Base-by-base conservation (phyloP, 2,797 vertebrate species). In the Tokudaia muenninki region DNA sequence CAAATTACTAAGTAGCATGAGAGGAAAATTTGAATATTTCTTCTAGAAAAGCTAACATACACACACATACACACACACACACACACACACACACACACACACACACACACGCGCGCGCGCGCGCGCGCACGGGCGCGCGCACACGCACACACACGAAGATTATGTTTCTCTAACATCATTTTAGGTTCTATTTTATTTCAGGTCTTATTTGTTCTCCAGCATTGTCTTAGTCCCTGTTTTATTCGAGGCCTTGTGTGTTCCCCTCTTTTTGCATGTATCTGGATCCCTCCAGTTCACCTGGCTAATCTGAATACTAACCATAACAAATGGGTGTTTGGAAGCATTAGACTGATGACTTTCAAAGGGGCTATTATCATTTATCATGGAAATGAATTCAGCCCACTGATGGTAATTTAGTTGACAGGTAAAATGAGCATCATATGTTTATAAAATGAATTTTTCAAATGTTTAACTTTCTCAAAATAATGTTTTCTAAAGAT, bases 261-360 rank as follows among this genome's bases (percentile, higher is more conserved):
- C 34, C 34, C 41, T 79, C 57, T 77, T 41, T 44, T 19, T 72
- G 47, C 4, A 59, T 94, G 96, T 97, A 55, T 92, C 88, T 79
- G 88, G 10, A 78, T 86, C n/a, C 12, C 65, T 87, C 82, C 31
- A 10, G 75, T 84, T 98, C 94, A 92, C 47, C 92, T 95, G 59
- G 83, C 92, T 96, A 95, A 97, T 98, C 90, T 95, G 95, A 97
- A 97, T 94, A 94, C 80, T 97, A 96, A 97, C 83, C 94, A 96
- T 96, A 94, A 97, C 83, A 97, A 95, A 96, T 97, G 94, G 97
- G 90, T 97, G 91, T 94, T 97, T 94, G 92, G 67, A 97, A 97
- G 92, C 96, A 92, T 95, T 96, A 67, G 88, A 95, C 55, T 93
- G 95, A 97, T 97, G 95, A 94, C 89, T 98, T 97, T 98, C 94